Conservation (phyloP, 1,140 invertebrate species). For the Heliconius eleuchia region DNA sequence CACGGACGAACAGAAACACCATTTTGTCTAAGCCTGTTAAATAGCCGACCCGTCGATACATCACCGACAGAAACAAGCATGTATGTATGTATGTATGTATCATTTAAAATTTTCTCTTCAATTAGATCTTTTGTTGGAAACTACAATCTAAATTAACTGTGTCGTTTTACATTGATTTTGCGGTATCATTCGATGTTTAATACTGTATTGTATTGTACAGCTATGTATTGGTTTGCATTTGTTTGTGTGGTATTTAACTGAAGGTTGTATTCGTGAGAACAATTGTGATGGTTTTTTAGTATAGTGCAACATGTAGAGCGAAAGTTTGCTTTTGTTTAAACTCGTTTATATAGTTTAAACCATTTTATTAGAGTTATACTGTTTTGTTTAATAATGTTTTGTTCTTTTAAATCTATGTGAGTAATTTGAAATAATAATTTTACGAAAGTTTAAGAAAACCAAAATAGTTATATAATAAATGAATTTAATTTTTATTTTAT, state of each 20-base stretch:
- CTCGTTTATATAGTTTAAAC: no score
- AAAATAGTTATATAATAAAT: no score
- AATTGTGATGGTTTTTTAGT: not conserved
- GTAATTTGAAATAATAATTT: no score
- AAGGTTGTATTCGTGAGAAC: not conserved
- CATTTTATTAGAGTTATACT: no score
- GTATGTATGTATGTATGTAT: conserved; percentile 39
- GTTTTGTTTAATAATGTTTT: no score
- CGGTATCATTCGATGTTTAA: conserved; percentile 26
- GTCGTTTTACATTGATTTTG: conserved; percentile 63
- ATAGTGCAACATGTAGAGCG: no score
- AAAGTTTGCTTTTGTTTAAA: no score
- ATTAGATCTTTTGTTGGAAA: conserved; percentile 76
- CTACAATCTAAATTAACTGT: conserved; percentile 66
- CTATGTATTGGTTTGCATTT: not conserved
- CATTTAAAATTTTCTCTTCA: conserved; percentile 76
- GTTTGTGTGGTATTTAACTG: not conserved
- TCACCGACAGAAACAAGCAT: conserved; percentile 79
- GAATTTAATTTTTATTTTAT: no score
- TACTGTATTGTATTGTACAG: conserved; percentile 30
- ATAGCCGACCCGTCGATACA: conserved; percentile 78
- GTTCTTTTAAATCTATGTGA: no score
- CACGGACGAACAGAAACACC: conserved; percentile 49
- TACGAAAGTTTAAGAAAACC: no score
- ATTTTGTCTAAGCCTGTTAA: conserved; percentile 80